Base-by-base conservation (phyloP, 23 tunicate genomes). In the Ciona savignyi region DNA sequence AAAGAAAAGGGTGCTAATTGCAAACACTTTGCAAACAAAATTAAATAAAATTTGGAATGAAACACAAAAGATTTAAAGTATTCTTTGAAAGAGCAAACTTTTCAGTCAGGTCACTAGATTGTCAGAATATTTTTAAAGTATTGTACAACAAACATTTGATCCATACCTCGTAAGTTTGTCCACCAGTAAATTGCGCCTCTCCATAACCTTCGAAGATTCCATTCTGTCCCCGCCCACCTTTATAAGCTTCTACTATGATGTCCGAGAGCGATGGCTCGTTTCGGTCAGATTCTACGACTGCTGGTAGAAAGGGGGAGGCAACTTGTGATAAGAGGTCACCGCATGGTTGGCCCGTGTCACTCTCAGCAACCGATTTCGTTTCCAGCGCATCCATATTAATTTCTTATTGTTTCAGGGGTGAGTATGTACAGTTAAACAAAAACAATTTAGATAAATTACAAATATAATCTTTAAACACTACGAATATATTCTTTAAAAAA, bases 171-270 rank as follows among this genome's bases (percentile, higher is more conserved):
- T 85, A 91, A 4, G 49, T 70, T 49, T 91, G 84, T 30, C 97
- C 97, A 64, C 91, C 83, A 28, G 81, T 61, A 91, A 91, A 91
- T 23, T 29, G 30, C 1, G 86, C 97, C 60, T 84, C 84, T 29
- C 97, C 97, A 24, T 84, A 72, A 2, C 97, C 97, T 23, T 81
- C 87, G 70, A 71, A 91, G 28, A 70, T 64, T 26, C 91, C 97
- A 3, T 51, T 67, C 31, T 71, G 70, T 19, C 71, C 85, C 23
- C 84, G 63, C 24, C 69, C 77, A 21, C 97, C 97, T 35, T 91
- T 88, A 70, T 91, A 91, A 35, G 56, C 66, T 31, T 76, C 1
- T 6, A 91, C 82, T 22, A 91, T 91, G 61, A 81, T 80, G 27
- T 81, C 81, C n/a, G 91, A 60, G 34, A 91, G 66, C 11, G 86